Evolutionary conservation across 1,140 invertebrate species (phyloP).

Genomic region (Sinonovacula constricta): DNA sequence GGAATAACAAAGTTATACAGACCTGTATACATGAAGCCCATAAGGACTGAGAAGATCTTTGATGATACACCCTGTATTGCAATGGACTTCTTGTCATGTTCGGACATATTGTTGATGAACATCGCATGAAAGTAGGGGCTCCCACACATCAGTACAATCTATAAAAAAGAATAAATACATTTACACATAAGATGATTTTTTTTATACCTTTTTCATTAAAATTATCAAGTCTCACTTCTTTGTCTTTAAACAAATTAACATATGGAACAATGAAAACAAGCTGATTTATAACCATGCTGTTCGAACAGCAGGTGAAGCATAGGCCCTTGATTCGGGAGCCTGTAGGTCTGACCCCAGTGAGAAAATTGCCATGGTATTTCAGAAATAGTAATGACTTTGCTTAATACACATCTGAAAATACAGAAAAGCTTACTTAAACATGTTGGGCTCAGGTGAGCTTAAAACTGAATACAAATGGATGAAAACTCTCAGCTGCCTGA

Average conservation of each 20-base stretch:
- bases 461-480: too few species aligned
- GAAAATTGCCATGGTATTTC: too few species aligned
- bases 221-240: too few species aligned
- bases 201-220: not conserved
- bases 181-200: not conserved
- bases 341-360: too few species aligned
- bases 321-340: not conserved
- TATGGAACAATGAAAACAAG: not conserved
- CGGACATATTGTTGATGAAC: conserved; percentile 68
- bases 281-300: not conserved
- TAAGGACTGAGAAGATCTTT: conserved; percentile 85
- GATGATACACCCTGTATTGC: conserved; percentile 88
- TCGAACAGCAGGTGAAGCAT: not conserved
- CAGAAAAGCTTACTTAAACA: too few species aligned
- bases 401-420: too few species aligned
- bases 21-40: conserved; percentile 95
- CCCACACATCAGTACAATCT: conserved; percentile 63
- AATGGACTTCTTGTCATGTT: conserved; percentile 82
- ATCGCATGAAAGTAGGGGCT: conserved; percentile 72
- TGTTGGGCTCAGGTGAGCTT: too few species aligned
- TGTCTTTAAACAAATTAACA: not conserved
- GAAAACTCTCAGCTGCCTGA: too few species aligned
- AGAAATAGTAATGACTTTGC: too few species aligned
- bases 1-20: too few species aligned
- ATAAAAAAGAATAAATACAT: conserved; percentile 42